These are phyloP conservation scores for Saturnia pavonia DNA, from an alignment of 2,888 invertebrate genomes.

Conservation along the genomic window DNA sequence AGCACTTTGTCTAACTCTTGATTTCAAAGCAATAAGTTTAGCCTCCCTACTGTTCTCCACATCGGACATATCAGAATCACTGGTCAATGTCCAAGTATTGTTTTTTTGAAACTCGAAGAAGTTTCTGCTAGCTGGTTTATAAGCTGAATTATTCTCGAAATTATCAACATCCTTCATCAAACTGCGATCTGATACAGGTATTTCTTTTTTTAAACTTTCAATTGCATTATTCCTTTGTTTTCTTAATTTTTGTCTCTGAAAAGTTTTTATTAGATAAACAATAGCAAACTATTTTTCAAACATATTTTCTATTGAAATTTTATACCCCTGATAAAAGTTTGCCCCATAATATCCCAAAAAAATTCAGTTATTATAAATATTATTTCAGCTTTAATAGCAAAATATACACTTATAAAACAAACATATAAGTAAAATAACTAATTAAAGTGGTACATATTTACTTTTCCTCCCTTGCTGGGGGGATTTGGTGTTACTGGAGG, in stretches of 20 bases:
- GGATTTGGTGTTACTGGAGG: constrained; percentile 66
- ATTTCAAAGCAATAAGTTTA: constrained; percentile 74
- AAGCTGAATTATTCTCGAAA: constrained; percentile 65
- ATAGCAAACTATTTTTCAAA: neutral
- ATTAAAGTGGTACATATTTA: constrained; percentile 42
- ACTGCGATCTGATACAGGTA: constrained; percentile 69
- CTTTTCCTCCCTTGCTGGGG: constrained; percentile 81
- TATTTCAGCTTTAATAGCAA: neutral
- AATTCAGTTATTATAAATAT: too few relatives aligned
- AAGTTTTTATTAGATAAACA: constrained; percentile 19
- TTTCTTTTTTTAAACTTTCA: constrained; percentile 72
- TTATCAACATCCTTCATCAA: constrained; percentile 69
- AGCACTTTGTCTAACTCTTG: constrained; percentile 86
- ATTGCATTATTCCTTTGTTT: constrained; percentile 75
- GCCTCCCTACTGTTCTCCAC: constrained; percentile 79
- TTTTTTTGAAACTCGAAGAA: constrained; percentile 60
- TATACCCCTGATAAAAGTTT: neutral
- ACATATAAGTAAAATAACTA: neutral
- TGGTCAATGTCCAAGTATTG: constrained; percentile 74
- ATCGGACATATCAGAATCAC: constrained; percentile 87
- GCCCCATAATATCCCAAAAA: neutral
- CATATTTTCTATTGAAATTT: neutral
- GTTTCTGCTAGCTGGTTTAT: constrained; percentile 64
- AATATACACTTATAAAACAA: neutral
- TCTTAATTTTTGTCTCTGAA: constrained; percentile 75